A percentile compares a stretch with the other conserved stretches of the same genome.
Evolutionary conservation across 2,113 vertebrate genomes (phyloP).

Genomic region (Pomatostomus ruficeps): DNA sequence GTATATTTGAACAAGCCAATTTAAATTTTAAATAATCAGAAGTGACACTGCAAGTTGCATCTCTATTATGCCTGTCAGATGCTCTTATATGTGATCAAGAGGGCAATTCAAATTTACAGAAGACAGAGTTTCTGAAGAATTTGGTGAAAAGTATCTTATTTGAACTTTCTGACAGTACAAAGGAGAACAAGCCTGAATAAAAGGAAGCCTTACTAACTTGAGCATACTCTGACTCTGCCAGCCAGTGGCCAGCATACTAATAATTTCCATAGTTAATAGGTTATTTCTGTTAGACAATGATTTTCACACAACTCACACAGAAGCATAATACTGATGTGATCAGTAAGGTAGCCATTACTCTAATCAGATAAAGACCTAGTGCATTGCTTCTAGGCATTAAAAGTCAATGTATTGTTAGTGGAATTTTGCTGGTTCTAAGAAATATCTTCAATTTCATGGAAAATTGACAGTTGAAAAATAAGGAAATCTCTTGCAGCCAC

Average conservation of each 20-base stretch:
- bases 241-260: not conserved
- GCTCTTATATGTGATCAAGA: not conserved
- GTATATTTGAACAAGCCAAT: not conserved
- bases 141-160: not conserved
- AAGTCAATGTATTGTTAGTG: not conserved
- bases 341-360: not conserved
- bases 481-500: not conserved
- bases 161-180: not conserved
- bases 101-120: not conserved
- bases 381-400: not conserved
- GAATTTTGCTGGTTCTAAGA: not conserved
- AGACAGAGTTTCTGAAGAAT: not conserved
- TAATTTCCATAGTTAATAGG: not conserved
- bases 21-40: not conserved
- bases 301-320: not conserved
- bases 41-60: not conserved
- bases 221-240: not conserved
- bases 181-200: not conserved
- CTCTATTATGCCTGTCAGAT: not conserved
- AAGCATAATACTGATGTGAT: not conserved
- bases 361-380: not conserved
- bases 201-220: not conserved
- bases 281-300: not conserved
- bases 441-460: not conserved
- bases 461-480: not conserved